phyloP scores from a whole-genome alignment of 2,888 invertebrate genomes.

The Pachymerium ferrugineum region DNA sequence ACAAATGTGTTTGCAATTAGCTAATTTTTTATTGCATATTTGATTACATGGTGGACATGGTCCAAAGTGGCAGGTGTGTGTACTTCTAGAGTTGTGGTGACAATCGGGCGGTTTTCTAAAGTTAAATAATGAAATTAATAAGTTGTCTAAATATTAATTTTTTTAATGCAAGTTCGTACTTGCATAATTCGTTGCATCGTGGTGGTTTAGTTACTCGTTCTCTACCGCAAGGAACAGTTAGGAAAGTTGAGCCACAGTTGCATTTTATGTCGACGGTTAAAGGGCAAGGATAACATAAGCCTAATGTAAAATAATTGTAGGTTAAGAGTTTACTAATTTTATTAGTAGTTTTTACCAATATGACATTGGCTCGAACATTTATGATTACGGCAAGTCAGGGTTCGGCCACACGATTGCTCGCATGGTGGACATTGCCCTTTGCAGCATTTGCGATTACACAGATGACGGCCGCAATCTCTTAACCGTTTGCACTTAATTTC shows the following conservation, averaged over 20 bases:
- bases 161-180: constrained; percentile 49
- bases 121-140: not conserved
- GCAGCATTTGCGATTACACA: constrained; percentile 73
- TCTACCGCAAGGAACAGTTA: constrained; percentile 80
- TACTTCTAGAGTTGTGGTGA: constrained; percentile 67
- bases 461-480: constrained; percentile 77
- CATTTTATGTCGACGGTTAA: constrained; percentile 65
- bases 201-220: constrained; percentile 70
- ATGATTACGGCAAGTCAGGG: constrained; percentile 77
- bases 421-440: constrained; percentile 59
- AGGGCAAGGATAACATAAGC: constrained; percentile 77
- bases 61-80: constrained; percentile 75
- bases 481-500: constrained; percentile 79
- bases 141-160: not conserved
- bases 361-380: constrained; percentile 77
- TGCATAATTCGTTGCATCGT: constrained; percentile 67
- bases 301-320: constrained; percentile 39
- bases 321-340: not conserved
- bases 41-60: constrained; percentile 77
- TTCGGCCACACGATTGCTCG: constrained; percentile 76
- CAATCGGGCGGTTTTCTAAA: constrained; percentile 67
- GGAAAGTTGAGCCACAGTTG: constrained; percentile 69
- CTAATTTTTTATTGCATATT: constrained; percentile 59
- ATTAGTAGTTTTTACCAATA: constrained; percentile 49
- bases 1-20: constrained; percentile 64